Conservation (phyloP, 2,888 invertebrate genomes). For the Odontothrips loti region DNA sequence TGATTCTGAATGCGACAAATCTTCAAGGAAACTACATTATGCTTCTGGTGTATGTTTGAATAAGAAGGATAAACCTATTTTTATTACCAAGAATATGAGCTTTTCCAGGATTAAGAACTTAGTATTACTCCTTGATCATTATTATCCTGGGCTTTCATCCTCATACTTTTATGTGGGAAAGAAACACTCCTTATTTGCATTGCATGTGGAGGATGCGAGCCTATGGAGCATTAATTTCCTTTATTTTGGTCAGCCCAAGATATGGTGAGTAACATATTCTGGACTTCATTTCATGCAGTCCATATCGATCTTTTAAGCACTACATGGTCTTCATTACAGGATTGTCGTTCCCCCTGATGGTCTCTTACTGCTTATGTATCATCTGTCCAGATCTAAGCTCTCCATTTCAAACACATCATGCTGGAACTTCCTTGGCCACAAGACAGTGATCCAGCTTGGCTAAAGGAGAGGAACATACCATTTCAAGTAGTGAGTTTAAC, state of each 20-base stretch:
- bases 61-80: neutral
- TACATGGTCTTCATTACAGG: neutral
- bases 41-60: neutral
- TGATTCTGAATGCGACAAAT: neutral
- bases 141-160: neutral
- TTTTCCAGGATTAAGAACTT: neutral
- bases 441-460: neutral
- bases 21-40: neutral
- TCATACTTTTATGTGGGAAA: neutral
- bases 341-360: neutral
- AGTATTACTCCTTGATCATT: neutral
- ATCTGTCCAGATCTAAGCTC: neutral
- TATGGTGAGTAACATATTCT: neutral
- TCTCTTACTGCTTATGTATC: neutral
- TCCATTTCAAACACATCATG: neutral
- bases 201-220: neutral
- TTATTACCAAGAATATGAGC: neutral
- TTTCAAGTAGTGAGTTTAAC: neutral
- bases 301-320: neutral
- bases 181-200: neutral
- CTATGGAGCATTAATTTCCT: neutral
- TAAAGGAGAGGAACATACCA: neutral
- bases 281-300: neutral
- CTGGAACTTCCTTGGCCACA: constrained; percentile 3
- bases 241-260: neutral